Conservation (phyloP, 2,113 vertebrate species). For the Peucedramus taeniatus region DNA sequence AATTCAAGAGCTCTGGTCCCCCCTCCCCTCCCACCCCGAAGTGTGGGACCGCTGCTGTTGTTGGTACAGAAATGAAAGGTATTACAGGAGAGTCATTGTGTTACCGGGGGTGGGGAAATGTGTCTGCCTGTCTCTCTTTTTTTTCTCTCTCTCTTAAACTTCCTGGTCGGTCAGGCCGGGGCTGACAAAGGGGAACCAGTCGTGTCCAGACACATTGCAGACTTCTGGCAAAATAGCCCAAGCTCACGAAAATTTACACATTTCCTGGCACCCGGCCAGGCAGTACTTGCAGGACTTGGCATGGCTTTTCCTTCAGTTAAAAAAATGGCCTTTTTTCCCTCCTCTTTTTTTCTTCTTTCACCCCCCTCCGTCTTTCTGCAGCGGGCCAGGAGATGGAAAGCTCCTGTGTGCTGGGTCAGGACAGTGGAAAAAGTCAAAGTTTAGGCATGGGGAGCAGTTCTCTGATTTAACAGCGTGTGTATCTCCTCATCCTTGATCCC, state of each 20-base stretch:
- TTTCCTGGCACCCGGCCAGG: constrained; percentile 82
- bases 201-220: constrained; percentile 81
- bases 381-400: constrained; percentile 59
- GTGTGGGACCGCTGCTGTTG: neutral
- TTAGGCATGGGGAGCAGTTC: constrained; percentile 62
- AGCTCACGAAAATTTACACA: constrained; percentile 80
- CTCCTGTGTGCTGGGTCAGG: constrained; percentile 71
- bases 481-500: neutral
- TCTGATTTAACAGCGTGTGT: constrained; percentile 58
- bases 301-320: constrained; percentile 85
- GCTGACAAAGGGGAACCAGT: constrained; percentile 73
- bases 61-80: constrained; percentile 27
- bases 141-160: constrained; percentile 38
- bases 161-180: constrained; percentile 71
- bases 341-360: rapidly evolving
- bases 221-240: constrained; percentile 79
- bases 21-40: neutral
- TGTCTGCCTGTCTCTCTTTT: neutral
- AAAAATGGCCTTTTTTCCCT: constrained; percentile 69
- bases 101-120: neutral
- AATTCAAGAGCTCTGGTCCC: neutral
- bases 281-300: constrained; percentile 83
- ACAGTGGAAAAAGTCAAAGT: constrained; percentile 78
- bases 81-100: constrained; percentile 49
- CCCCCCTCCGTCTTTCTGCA: neutral